Evolutionary conservation across 2,113 vertebrate genomes (phyloP).

Genomic region (Planiliza haematocheilus): DNA sequence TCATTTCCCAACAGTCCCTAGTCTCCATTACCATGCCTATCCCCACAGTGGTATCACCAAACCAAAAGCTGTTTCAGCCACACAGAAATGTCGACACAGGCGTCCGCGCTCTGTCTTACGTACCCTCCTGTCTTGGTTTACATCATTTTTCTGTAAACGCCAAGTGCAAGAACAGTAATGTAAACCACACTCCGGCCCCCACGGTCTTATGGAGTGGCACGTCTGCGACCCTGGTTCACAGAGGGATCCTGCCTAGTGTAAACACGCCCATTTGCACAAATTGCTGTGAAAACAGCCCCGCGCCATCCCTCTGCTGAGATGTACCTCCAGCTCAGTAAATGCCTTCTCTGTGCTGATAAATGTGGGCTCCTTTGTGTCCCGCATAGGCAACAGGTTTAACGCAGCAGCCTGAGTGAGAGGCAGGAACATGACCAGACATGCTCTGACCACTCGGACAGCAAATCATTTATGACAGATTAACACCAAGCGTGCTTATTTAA

Average conservation of each 20-base stretch:
- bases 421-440: slow-evolving; percentile 39
- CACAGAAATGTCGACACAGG: slow-evolving; percentile 8
- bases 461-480: slow-evolving; percentile 7
- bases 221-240: slow-evolving; percentile 51
- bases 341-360: slow-evolving; percentile 68
- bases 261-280: slow-evolving; percentile 74
- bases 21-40: slow-evolving; percentile 19
- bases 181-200: slow-evolving; percentile 31
- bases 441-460: slow-evolving; percentile 14
- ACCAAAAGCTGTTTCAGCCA: slow-evolving; percentile 11
- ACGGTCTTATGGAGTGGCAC: slow-evolving; percentile 8
- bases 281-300: slow-evolving; percentile 72
- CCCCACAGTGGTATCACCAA: not conserved
- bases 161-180: slow-evolving; percentile 48
- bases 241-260: slow-evolving; percentile 57
- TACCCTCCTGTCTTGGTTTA: slow-evolving; percentile 1
- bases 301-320: slow-evolving; percentile 45
- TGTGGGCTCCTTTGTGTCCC: slow-evolving; percentile 67
- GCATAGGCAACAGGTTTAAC: not conserved
- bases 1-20: slow-evolving; percentile 17
- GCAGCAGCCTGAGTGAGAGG: not conserved
- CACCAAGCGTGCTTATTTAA: slow-evolving; percentile 6
- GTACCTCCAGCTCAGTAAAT: slow-evolving; percentile 57
- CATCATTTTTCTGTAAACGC: slow-evolving; percentile 33
- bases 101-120: not conserved